Base-by-base conservation (phyloP, 2,797 vertebrate species). In the Leucoraja ocellata region DNA sequence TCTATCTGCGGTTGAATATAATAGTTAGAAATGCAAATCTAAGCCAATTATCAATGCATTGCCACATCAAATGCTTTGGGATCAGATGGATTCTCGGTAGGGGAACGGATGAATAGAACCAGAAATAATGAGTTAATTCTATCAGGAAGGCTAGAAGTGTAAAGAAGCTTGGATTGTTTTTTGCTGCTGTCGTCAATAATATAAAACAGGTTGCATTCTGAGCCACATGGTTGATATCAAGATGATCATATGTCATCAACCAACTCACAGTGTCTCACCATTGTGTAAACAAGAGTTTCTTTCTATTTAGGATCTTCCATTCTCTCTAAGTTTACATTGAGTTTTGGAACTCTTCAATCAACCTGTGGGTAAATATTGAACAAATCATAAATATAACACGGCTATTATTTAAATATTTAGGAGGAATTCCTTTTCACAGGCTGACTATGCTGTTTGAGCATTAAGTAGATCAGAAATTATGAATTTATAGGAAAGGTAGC, bases 161-260 rank as follows among this genome's bases (percentile, higher is more conserved):
- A 83, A 83, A 58, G 80, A 83, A 28, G 54, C 25, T 61, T 25
- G 28, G 9, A 5, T 25, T 61, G 80, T 73, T 61, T 84, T 84
- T 54, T 5, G n/a, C 25, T n/a, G 54, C 54, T 84, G 54, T 28
- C 81, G 23, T n/a, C 13, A 61, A 84, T 84, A 61, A 28, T 61
- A 61, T 61, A 61, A 84, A 61, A 84, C 81, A 61, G 46, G 25
- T 84, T 84, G 54, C 54, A 61, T 23, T n/a, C 23, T 84, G 54
- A 61, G 54, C 54, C 81, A 84, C 81, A 84, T 61, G 81, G 81
- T 61, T 84, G 54, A 84, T 84, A 84, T 84, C 54, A 84, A 61
- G 81, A 84, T 61, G 81, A 28, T n/a, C 81, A 84, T n/a, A n/a
- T n/a, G 58, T 61, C 81, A 61, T 84, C 11, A 61, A 28, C 14